Evolutionary conservation across 2,797 vertebrate species (phyloP), one percentile per base, ranked within the genome.

Genomic region (Muraenolepis orangiensis): DNA sequence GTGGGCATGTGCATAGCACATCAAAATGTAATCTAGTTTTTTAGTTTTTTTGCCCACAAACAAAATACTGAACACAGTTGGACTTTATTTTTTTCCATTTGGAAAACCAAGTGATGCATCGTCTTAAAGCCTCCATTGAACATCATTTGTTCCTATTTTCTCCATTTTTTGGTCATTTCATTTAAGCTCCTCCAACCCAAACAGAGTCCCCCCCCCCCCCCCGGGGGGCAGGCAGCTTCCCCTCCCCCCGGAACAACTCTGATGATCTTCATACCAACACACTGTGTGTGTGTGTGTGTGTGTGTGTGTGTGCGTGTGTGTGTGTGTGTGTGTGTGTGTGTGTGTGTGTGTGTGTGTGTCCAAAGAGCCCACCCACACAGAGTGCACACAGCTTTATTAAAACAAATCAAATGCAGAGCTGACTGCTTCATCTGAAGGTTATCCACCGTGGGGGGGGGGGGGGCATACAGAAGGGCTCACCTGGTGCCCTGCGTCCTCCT

Each of bases 21-120:
- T 81, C 76, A 75, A 72, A 61, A 78, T 87, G 71, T 73, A 73
- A 86, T 87, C 76, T 61, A n/a, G 77, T 31, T 87, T 88, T 87
- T 82, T 78, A 68, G 73, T 78, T 31, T 87, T 88, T 87, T 82
- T 78, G 70, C 74, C 69, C 71, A 38, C 79, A 81, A 64, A 81
- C 72, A 81, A 74, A 84, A 72, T 76, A 70, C 80, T 75, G 74
- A 83, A 82, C 57, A 70, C 32, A 18, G 72, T 68, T 67, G 13
- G 72, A 71, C 74, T 78, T 66, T 31, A 74, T 76, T 69, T 66
- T 78, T 64, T 76, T 34, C 20, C 70, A 51, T 66, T 68, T 18
- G 23, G 38, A 70, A 79, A 36, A 75, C 23, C 57, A 26, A 64
- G 57, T 12, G 57, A 64, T 26, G 57, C 57, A 26, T 64, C 23